These are phyloP conservation scores for Allolobophora icterica DNA, from an alignment of 2,888 invertebrate species.

Conservation along the genomic window DNA sequence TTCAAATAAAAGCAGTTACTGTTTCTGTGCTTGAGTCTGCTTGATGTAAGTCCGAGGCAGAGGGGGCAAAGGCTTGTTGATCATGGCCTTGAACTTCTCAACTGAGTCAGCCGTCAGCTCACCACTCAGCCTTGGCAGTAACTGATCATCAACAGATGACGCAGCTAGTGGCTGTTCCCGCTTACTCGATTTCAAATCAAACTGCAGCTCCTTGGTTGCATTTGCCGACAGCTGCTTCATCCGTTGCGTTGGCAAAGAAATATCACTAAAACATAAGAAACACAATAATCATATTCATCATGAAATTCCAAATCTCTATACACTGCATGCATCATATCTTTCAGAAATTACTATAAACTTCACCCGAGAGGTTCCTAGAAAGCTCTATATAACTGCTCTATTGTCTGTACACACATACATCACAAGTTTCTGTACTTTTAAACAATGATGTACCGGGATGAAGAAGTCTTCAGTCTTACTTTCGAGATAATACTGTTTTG, in stretches of 20 bases:
- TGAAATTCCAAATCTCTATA: background rate
- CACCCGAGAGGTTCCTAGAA: background rate
- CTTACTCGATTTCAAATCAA: background rate
- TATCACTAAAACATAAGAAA: background rate
- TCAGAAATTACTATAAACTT: background rate
- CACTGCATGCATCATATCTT: background rate
- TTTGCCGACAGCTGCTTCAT: background rate
- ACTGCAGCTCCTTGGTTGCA: background rate
- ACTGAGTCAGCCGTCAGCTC: background rate
- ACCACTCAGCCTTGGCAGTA: background rate
- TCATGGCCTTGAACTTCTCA: background rate
- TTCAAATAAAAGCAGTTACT: background rate
- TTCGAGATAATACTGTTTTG: too few relatives aligned
- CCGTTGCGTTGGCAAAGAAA: background rate
- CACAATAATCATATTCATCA: background rate
- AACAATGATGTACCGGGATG: background rate
- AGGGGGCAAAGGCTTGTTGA: slow-evolving; percentile 20
- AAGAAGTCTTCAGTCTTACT: too few relatives aligned
- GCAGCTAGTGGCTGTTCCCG: background rate
- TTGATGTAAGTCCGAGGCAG: slow-evolving; percentile 24
- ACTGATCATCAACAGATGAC: background rate
- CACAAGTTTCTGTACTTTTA: background rate
- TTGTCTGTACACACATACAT: too few relatives aligned
- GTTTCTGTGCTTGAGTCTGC: background rate
- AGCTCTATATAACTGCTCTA: too few relatives aligned